Evolutionary conservation across 2,113 vertebrate species (phyloP), one percentile per base, ranked within the genome.

Genomic region (Spermophilus dauricus): DNA sequence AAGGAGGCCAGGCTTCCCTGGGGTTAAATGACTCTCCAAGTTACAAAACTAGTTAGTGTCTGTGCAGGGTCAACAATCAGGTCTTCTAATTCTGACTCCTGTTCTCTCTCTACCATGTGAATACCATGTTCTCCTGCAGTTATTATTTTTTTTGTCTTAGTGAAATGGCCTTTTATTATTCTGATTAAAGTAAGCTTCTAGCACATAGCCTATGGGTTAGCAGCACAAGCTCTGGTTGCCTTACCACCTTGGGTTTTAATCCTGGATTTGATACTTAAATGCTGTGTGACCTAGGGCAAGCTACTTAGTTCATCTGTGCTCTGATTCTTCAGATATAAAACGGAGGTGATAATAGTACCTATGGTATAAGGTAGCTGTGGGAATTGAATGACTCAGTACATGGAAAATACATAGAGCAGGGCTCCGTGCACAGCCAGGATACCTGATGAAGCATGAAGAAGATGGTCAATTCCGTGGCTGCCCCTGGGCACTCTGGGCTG

Each of bases 361-460:
- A 32, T 32, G 5, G 1, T 39, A 26, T 11, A 45, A 77, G 4
- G 3, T 14, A 14, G 11, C 34, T 26, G 1, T 67, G 28, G 39
- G 22, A 37, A 45, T 91, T 56, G 53, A 85, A 53, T 53, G 72
- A 65, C 61, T 81, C 18, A 18, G 11, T 18, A n/a, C 16, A 16
- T 72, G 42, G 3, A 28, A 28, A 17, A 73, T 0, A 0, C 48
- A 42, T 4, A 75, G 37, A 51, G 26, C 20, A 16, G 0, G 0
- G 24, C 20, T 72, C 65, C 24, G 4, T 4, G 17, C 0, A 28
- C 7, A 78, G 34, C 22, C 51, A 37, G 8, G 14, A 75, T 2
- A 6, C 8, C 7, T 4, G 5, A 8, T 45, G 11, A 42, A 28
- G 9, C 20, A 22, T 3, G 61, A 5, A 12, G 11, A 51, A 85